Base-by-base conservation (phyloP, 2,888 invertebrate species). In the Lomographa bimaculata region DNA sequence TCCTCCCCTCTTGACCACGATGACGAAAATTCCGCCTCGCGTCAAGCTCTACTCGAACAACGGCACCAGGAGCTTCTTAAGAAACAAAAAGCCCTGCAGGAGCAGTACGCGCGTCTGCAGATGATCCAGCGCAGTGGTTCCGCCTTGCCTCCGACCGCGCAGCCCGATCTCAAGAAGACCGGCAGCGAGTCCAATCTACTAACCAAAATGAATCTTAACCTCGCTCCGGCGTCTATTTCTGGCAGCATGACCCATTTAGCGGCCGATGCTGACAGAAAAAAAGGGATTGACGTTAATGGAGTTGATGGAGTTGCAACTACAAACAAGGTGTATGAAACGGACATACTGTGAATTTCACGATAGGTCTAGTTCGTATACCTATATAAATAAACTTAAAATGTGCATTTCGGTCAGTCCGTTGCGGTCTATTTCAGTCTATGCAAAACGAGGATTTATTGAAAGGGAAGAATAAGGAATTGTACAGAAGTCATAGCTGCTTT, bases 321-420 rank as follows among this genome's bases (percentile, higher is more conserved):
- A 29, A 95, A 92, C 71, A 95, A 96, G 85, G 94, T 96, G 60
- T 97, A 97, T 82, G 97, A 97, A 90, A 97, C 97, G 58, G 97
- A 97, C 80, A 97, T 97, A 90, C 95, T 97, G 92, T 97, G 95
- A 95, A 7, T n/a, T n/a, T n/a, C n/a, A n/a, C n/a, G n/a, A n/a
- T n/a, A n/a, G n/a, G n/a, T n/a, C n/a, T n/a, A n/a, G n/a, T n/a
- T n/a, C n/a, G n/a, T n/a, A n/a, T n/a, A n/a, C n/a, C n/a, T n/a
- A n/a, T n/a, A n/a, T n/a, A n/a, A n/a, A n/a, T n/a, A n/a, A n/a
- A n/a, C n/a, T n/a, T n/a, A n/a, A n/a, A n/a, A n/a, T n/a, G n/a
- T n/a, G n/a, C n/a, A n/a, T n/a, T n/a, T n/a, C n/a, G n/a, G n/a
- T n/a, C n/a, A n/a, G n/a, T n/a, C n/a, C n/a, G n/a, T n/a, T n/a